Base-by-base conservation (phyloP, 2,888 invertebrate species). In the Nesidiocoris tenuis region DNA sequence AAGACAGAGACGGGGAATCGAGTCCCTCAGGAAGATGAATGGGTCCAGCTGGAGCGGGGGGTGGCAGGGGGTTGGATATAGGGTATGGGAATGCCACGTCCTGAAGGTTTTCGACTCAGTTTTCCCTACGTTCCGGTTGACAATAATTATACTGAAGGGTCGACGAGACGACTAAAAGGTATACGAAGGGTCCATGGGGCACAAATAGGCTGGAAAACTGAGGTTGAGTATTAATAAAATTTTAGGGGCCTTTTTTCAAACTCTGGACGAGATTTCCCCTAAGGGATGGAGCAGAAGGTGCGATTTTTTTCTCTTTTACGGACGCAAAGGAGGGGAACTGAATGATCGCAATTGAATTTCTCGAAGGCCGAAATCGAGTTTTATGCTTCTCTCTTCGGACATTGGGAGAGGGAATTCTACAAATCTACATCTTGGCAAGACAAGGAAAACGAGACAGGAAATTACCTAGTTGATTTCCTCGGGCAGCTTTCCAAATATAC, bases 11-110 rank as follows among this genome's bases (percentile, higher is more conserved):
- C 39, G 12, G 39, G 39, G 39, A 12, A 39, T 39, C 39, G 39
- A 12, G 23, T 23, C 39, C 12, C 56, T 18, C 59, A 56, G 16
- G 59, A 70, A 70, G 70, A 70, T 70, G 70, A 70, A 70, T 70
- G 70, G 39, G 70, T 39, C 39, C 39, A 39, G 39, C 39, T 7
- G 39, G 39, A 39, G 39, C 39, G 12, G n/a, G n/a, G n/a, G n/a
- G n/a, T n/a, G n/a, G n/a, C n/a, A 39, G 39, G 39, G 5, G 12
- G 39, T 12, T 7, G 39, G 39, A 39, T 39, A 39, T 39, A 39
- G 39, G 39, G 39, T 39, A 39, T 39, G 39, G 39, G 12, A 39
- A 39, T 39, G 39, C 39, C 39, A 39, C 39, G 5, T 39, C 12
- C 39, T 39, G 39, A 39, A 39, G 39, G 39, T 39, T 39, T 12